Evolutionary conservation across 2,888 invertebrate species (phyloP).

Genomic region (Volucella bombylans): DNA sequence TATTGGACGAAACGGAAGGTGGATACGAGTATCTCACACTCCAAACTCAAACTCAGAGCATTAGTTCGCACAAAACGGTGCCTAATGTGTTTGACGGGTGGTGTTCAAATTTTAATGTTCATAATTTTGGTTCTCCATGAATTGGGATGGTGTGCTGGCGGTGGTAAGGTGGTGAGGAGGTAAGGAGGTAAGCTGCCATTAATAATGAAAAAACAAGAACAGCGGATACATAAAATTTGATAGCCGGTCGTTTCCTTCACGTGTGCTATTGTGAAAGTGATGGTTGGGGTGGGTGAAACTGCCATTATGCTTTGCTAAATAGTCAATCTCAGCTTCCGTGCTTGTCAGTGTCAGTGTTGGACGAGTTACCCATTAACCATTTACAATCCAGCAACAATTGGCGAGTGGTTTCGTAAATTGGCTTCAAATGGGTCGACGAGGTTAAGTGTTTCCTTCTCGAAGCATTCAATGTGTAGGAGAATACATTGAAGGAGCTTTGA

Average conservation of each 20-base stretch:
- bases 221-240: constrained; percentile 68
- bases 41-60: no score
- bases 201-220: constrained; percentile 59
- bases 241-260: constrained; percentile 65
- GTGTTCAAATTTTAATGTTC: constrained; percentile 63
- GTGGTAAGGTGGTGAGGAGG: no score
- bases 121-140: constrained; percentile 46
- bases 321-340: constrained; percentile 61
- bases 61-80: not conserved
- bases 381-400: constrained; percentile 45
- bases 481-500: constrained; percentile 8
- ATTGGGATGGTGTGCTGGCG: not conserved
- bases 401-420: constrained; percentile 14
- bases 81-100: not conserved
- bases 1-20: no score
- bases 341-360: constrained; percentile 7
- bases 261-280: not conserved
- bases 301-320: constrained; percentile 65
- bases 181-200: constrained; percentile 17
- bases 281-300: constrained; percentile 27
- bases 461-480: not conserved
- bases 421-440: not conserved
- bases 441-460: no score
- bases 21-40: no score
- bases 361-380: constrained; percentile 40